A percentile compares a stretch with the other conserved stretches of the same genome.
Conservation (phyloP, 2,113 vertebrate species). For the Zapornia atra region DNA sequence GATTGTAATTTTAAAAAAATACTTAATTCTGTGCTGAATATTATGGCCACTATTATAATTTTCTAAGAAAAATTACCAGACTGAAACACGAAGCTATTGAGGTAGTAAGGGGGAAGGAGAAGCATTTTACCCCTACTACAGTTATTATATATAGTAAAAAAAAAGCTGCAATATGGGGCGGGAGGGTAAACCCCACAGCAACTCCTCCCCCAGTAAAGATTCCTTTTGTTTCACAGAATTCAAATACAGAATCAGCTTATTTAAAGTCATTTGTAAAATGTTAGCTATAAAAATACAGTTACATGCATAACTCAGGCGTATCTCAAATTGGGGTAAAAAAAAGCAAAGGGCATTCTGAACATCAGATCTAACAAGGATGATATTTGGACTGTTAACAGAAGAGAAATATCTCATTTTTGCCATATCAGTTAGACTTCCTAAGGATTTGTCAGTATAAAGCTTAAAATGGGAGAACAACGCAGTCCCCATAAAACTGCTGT, state of each 20-base stretch:
- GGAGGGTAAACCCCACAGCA: background rate
- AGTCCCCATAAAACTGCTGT: background rate
- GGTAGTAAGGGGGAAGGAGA: background rate
- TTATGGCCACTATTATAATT: background rate
- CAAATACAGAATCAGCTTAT: background rate
- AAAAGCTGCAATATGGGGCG: background rate
- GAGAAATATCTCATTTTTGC: background rate
- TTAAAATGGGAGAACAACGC: background rate
- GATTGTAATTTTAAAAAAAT: background rate
- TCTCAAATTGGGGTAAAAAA: background rate
- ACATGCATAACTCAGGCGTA: background rate
- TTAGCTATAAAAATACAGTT: background rate
- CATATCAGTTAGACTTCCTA: background rate
- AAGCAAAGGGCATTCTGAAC: background rate
- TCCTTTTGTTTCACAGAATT: background rate
- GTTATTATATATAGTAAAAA: rapidly evolving
- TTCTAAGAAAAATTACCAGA: background rate
- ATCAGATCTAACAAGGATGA: background rate
- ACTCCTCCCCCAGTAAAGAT: background rate
- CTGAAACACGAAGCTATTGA: background rate
- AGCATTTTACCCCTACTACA: background rate
- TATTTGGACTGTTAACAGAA: background rate
- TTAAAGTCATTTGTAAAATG: background rate
- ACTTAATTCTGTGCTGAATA: background rate
- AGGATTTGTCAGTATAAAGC: background rate